Evolutionary conservation across 2,797 vertebrate species (phyloP), one percentile per base, ranked within the genome.

Genomic region (Falco concolor): DNA sequence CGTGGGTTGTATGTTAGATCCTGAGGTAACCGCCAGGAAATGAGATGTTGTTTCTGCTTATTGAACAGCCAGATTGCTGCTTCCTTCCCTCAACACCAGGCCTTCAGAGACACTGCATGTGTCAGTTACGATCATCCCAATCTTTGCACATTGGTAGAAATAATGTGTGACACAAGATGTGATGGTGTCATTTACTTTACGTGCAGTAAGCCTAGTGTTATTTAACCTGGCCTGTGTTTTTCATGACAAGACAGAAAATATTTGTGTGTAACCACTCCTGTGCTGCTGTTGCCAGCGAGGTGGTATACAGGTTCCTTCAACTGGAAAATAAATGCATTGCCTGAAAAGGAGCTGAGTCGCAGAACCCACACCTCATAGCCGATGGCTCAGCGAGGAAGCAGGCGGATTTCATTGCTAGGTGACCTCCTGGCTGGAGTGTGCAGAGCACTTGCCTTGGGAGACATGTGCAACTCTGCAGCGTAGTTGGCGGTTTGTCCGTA

Each of bases 401-500:
- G 81, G 78, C 59, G 84, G 80, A 28, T 72, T 84, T 50, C 86
- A 76, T 78, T 25, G 42, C 54, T 57, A 83, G 63, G 78, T 93
- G 50, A 70, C 42, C 72, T 40, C 45, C 87, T 94, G 84, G 54
- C 63, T 95, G 87, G 19, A 45, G 17, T 30, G 8, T 67, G 73
- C n/a, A 45, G 85, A 90, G 49, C 90, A 32, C 25, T 90, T 82
- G 40, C 56, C 53, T 63, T 83, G 86, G 84, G 89, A 75, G 73
- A 49, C 54, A 45, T 4, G 32, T 67, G 30, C 56, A 76, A 28
- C 63, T 89, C 52, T 93, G 88, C 78, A 87, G 85, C 44, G 3
- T 19, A 42, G 20, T 44, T 30, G 16, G 65, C 96, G 91, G 89
- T 95, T 96, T 97, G 63, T 67, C 88, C 78, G 23, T 79, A 89